Conservation (phyloP, 2,113 vertebrate species). For the Atlantisia rogersi region DNA sequence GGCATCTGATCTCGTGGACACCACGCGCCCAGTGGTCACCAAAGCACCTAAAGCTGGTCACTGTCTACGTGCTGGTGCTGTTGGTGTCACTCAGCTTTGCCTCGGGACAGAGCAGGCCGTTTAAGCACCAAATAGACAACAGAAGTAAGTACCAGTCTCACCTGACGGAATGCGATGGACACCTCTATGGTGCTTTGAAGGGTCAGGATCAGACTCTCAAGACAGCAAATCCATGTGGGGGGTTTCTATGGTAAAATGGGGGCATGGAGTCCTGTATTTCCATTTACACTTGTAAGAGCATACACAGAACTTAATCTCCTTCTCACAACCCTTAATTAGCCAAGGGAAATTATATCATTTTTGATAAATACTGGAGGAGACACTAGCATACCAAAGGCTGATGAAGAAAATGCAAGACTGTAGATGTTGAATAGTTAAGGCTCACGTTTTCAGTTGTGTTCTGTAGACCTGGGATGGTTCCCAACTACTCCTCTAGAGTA, state of each 20-base stretch:
- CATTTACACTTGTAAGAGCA: neutral
- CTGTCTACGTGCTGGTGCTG: constrained; percentile 76
- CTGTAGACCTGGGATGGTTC: neutral
- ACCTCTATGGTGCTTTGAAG: neutral
- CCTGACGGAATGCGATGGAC: neutral
- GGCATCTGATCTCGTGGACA: constrained; percentile 20
- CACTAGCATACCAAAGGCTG: neutral
- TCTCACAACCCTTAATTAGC: neutral
- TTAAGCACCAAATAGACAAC: constrained; percentile 89
- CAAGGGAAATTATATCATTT: neutral
- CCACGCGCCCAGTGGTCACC: constrained; percentile 29
- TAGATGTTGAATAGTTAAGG: neutral
- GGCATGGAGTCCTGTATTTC: neutral
- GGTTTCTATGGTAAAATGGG: neutral
- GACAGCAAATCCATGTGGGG: neutral
- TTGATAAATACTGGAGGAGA: neutral
- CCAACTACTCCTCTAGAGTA: neutral
- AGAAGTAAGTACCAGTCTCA: constrained; percentile 83
- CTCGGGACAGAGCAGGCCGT: constrained; percentile 76
- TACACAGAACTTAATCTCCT: neutral
- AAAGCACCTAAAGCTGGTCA: constrained; percentile 70
- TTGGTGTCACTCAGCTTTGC: constrained; percentile 76
- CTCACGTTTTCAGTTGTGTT: neutral
- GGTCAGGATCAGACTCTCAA: neutral
- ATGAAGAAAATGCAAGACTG: neutral